Evolutionary conservation across 2,888 invertebrate species (phyloP), one percentile per base, ranked within the genome.

Genomic region (Trachelus stipa): DNA sequence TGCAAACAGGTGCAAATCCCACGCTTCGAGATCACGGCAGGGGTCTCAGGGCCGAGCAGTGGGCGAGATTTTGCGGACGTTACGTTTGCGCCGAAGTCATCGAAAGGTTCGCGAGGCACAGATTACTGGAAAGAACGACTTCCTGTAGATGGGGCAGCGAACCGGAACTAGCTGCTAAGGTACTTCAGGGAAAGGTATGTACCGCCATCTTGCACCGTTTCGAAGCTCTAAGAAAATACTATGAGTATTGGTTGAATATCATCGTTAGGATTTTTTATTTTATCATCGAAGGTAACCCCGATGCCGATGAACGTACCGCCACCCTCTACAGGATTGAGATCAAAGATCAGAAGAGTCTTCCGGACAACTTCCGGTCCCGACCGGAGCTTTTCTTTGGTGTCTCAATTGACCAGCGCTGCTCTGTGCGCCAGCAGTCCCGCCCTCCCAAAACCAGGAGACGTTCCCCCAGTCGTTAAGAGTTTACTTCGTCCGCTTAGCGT

Each of bases 1-100:
- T 56, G 23, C 23, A 56, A 56, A 37, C 90, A 96, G 95, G 95
- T 82, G 95, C 95, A 15, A 95, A 95, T 87, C 94, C 95, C 6
- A 93, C 94, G 15, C 92, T 95, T 82, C 92, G 95, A 74, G 96
- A 96, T 89, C 93, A 93, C 83, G 95, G 95, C 1, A 92, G 95
- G 74, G 94, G 95, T 23, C 91, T 95, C 73, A 93, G 95, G 79
- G 95, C 96, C 0, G 94, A 95, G 85, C 95, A 96, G 89, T 96
- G 96, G 96, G 96, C 96, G 1, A 92, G 94, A 82, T 95, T 94
- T 89, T 96, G 95, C 87, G 95, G 96, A 15, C 93, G 96, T 73
- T 93, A 94, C 87, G 93, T 94, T 68, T 95, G 95, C 86, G 95
- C 95, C 4, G 95, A 95, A 87, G 94, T 95, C 82, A 95, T 96